Evolutionary conservation across 1,140 invertebrate genomes (phyloP).

Genomic region (Drosophila simulans): DNA sequence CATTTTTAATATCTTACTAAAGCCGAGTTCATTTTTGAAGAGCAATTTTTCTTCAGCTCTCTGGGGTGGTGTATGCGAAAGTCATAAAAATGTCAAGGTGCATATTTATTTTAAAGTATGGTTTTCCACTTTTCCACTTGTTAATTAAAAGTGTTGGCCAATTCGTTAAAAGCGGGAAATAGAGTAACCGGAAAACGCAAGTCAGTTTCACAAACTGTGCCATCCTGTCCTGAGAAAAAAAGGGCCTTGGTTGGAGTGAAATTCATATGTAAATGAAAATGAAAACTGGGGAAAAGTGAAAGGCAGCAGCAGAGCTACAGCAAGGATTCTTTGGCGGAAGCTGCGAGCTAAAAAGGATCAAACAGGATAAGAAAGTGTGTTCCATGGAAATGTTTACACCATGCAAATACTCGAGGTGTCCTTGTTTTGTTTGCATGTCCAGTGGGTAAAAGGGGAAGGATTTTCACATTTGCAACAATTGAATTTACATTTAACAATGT

Average conservation of each 20-base stretch:
- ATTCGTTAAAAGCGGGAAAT: slow-evolving; percentile 23
- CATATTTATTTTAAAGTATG: slow-evolving; percentile 33
- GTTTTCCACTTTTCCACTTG: slow-evolving; percentile 24
- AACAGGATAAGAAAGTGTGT: slow-evolving; percentile 25
- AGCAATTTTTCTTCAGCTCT: slow-evolving; percentile 17
- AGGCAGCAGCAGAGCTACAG: neutral
- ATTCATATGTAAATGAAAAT: slow-evolving; percentile 21
- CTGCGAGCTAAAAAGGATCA: slow-evolving; percentile 24
- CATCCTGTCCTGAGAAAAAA: slow-evolving; percentile 5
- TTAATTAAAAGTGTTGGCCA: slow-evolving; percentile 52
- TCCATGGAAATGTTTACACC: slow-evolving; percentile 32
- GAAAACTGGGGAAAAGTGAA: slow-evolving; percentile 10
- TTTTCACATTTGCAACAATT: slow-evolving; percentile 18
- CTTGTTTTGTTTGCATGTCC: slow-evolving; percentile 21
- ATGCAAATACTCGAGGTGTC: slow-evolving; percentile 38
- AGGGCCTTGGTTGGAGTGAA: slow-evolving; percentile 16
- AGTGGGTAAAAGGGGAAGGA: neutral
- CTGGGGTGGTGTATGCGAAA: slow-evolving; percentile 25
- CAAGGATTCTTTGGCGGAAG: slow-evolving; percentile 3
- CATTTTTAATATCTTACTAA: slow-evolving; percentile 55
- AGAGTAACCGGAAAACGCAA: neutral
- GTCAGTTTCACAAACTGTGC: neutral
- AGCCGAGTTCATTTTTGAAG: slow-evolving; percentile 19
- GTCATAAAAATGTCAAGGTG: slow-evolving; percentile 51
- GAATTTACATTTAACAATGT: slow-evolving; percentile 15